Evolutionary conservation across 2,113 vertebrate genomes (phyloP).

Genomic region (Phoenicopterus ruber): DNA sequence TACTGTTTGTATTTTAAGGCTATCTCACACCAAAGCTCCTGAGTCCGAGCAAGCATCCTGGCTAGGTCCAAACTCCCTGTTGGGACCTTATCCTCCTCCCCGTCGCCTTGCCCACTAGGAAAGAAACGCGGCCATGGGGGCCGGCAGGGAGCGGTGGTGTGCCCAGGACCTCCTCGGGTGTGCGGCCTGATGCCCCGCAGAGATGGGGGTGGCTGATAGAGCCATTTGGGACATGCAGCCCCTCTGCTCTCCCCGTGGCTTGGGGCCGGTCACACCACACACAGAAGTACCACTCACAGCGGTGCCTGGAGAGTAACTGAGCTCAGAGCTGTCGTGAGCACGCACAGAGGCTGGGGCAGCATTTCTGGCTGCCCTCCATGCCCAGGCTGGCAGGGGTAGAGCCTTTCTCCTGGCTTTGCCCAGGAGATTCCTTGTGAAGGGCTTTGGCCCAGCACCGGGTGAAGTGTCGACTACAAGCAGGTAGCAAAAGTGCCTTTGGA

Average conservation of each 20-base stretch:
- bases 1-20: neutral
- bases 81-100: neutral
- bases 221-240: neutral
- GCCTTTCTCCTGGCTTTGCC: neutral
- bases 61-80: neutral
- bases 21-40: neutral
- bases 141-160: neutral
- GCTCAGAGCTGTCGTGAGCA: neutral
- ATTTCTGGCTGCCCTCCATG: neutral
- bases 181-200: neutral
- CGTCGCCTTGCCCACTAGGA: neutral
- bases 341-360: neutral
- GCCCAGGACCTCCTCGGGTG: accelerated
- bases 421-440: neutral
- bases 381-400: neutral
- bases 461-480: neutral
- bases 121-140: neutral
- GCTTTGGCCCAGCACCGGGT: neutral
- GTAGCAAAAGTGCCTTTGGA: neutral
- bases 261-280: neutral
- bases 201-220: neutral
- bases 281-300: neutral
- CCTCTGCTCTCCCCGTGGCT: neutral
- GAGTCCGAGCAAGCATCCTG: neutral
- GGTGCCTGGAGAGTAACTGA: neutral